phyloP scores from a whole-genome alignment of 2,888 invertebrate genomes.

The Nebria salina region DNA sequence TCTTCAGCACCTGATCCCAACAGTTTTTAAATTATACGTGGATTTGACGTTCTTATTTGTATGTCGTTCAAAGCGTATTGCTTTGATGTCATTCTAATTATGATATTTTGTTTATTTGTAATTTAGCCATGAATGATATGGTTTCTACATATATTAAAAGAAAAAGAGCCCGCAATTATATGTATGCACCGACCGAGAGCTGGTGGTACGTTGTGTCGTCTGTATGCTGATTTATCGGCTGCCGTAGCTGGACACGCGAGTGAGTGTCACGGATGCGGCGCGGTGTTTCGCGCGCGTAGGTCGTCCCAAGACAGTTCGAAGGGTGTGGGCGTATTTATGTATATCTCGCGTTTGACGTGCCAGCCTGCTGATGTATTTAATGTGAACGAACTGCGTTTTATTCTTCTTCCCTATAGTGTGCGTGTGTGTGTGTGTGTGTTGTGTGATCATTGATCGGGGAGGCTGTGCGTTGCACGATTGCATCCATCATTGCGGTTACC shows the following conservation, averaged over 20 bases:
- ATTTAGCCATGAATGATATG: too few relatives aligned
- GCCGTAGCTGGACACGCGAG: slow-evolving; percentile 23
- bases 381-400: slow-evolving; percentile 21
- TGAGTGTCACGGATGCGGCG: slow-evolving; percentile 21
- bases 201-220: neutral
- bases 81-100: too few relatives aligned
- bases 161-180: neutral
- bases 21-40: too few relatives aligned
- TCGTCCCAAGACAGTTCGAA: neutral
- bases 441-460: slow-evolving; percentile 6
- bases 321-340: slow-evolving; percentile 25
- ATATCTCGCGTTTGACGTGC: slow-evolving; percentile 20
- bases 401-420: neutral
- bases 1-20: too few relatives aligned
- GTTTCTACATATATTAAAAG: too few relatives aligned
- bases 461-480: slow-evolving; percentile 28
- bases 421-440: neutral
- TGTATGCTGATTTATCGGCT: slow-evolving; percentile 30
- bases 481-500: slow-evolving; percentile 24
- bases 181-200: neutral
- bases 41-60: too few relatives aligned
- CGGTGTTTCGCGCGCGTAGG: slow-evolving; percentile 26
- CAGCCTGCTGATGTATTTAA: slow-evolving; percentile 14
- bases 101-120: too few relatives aligned
- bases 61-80: too few relatives aligned